Conservation (phyloP, 2,797 vertebrate species). For the Gadopsis marmoratus region DNA sequence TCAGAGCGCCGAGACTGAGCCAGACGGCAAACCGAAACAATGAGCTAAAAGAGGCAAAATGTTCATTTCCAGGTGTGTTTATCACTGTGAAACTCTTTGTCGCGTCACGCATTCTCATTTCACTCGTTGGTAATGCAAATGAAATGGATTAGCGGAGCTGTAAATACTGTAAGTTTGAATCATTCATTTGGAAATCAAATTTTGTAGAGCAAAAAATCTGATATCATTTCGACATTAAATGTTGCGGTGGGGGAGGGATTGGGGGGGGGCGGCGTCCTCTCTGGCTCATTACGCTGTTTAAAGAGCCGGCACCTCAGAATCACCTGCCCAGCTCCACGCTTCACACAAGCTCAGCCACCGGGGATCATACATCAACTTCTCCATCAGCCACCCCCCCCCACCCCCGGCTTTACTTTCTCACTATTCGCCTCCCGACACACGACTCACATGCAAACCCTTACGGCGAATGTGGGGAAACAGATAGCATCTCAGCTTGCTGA, state of each 20-base stretch:
- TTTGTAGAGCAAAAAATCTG: neutral
- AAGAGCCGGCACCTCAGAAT: slow-evolving; percentile 81
- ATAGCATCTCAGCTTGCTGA: slow-evolving; percentile 25
- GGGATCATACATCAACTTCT: slow-evolving; percentile 82
- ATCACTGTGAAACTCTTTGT: neutral
- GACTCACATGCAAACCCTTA: slow-evolving; percentile 27
- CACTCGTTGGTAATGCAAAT: neutral
- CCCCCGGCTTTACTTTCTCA: slow-evolving; percentile 62
- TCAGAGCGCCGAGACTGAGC: neutral
- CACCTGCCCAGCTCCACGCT: slow-evolving; percentile 82
- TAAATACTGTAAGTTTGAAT: neutral
- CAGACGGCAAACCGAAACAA: neutral
- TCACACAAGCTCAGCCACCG: slow-evolving; percentile 76
- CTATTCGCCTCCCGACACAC: slow-evolving; percentile 39
- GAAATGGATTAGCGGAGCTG: neutral
- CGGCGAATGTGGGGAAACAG: neutral
- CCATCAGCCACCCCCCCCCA: too few species aligned
- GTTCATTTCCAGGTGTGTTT: neutral
- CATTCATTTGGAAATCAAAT: neutral
- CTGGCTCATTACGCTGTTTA: slow-evolving; percentile 85
- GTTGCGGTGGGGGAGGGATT: slow-evolving; percentile 12
- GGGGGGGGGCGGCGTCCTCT: slow-evolving; percentile 59
- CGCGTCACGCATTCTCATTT: neutral
- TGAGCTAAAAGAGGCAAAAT: slow-evolving; percentile 3
- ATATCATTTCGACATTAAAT: neutral